Percentiles rank a stretch among this genome's conserved stretches.
phyloP scores from a whole-genome alignment of 2,888 invertebrate species.

The Diadromus collaris region DNA sequence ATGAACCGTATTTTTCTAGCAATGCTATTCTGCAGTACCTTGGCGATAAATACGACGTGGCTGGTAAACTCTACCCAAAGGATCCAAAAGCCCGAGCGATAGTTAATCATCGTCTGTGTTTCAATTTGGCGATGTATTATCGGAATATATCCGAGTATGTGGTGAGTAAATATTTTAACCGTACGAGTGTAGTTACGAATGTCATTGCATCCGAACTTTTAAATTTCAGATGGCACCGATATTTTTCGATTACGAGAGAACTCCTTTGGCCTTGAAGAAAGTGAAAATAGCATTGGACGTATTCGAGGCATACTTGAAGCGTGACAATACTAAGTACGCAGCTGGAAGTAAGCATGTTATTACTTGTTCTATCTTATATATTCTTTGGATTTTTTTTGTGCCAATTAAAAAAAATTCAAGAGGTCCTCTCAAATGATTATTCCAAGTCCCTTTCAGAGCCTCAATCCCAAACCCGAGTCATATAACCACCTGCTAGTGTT shows the following conservation, averaged over 20 bases:
- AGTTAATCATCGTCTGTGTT: slow-evolving; percentile 90
- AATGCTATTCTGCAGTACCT: slow-evolving; percentile 87
- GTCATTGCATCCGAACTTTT: slow-evolving; percentile 23
- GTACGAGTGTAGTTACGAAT: slow-evolving; percentile 2
- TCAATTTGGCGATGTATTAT: slow-evolving; percentile 89
- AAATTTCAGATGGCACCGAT: slow-evolving; percentile 86
- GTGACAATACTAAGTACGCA: slow-evolving; percentile 84
- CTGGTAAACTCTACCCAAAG: slow-evolving; percentile 86
- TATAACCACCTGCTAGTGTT: too few species aligned
- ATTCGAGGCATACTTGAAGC: slow-evolving; percentile 86
- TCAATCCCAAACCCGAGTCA: too few species aligned
- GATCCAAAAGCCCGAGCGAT: slow-evolving; percentile 86
- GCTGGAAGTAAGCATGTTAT: slow-evolving; percentile 79
- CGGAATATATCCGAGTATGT: slow-evolving; percentile 85
- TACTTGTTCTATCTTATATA: not conserved
- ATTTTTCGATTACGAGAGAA: slow-evolving; percentile 88
- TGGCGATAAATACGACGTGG: slow-evolving; percentile 87
- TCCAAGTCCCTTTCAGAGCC: too few species aligned
- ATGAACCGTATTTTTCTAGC: slow-evolving; percentile 76
- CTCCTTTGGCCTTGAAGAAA: slow-evolving; percentile 86
- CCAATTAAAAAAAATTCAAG: too few species aligned
- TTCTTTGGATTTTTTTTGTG: too few species aligned
- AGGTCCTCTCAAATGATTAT: too few species aligned
- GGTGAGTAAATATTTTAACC: slow-evolving; percentile 79
- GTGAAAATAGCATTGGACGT: slow-evolving; percentile 85